Evolutionary conservation across 2,113 vertebrate genomes (phyloP), one percentile per base, ranked within the genome.

Genomic region (Passer domesticus): DNA sequence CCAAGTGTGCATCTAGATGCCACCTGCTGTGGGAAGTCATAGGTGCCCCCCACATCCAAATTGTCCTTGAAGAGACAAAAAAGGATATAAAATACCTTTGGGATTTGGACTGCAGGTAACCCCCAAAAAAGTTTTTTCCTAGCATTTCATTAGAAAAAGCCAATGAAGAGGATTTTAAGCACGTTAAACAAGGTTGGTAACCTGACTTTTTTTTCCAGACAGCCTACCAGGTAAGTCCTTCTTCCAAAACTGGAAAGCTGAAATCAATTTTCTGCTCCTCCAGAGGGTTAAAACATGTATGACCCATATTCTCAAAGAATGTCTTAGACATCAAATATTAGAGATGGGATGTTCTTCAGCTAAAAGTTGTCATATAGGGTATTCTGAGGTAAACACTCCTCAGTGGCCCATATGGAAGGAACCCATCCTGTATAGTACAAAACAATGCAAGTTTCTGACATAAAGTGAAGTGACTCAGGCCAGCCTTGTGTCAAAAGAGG

Each of bases 391-490:
- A 78, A 94, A 44, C 20, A 13, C 9, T 14, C 8, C 7, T 63
- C 31, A 23, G 25, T 5, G 74, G 60, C 35, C 47, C 17, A 4
- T 50, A 10, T 27, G 52, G 69, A 70, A 72, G 6, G 2, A 50
- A 59, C 23, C 33, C 49, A 60, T 68, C 30, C 21, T 52, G 15
- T 25, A 28, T 28, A 46, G 46, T 3, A 50, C 7, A 41, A 60
- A 84, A 58, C 14, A 74, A 25, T 0, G 0, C 2, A 3, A 0
- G 1, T 79, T 85, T 93, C 70, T 85, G 33, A 69, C 25, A 17
- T 18, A 47, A 46, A 15, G 12, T 35, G 21, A 17, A 91, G 18
- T 25, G 52, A 27, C 47, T 85, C 39, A 22, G 31, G 44, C 30
- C 47, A 30, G 24, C 31, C 47, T 74, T 70, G 43, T 27, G 23